A percentile compares a stretch with the other conserved stretches of the same genome.
Evolutionary conservation across 2,797 vertebrate genomes (phyloP).

Genomic region (Crocodylus rhombifer): DNA sequence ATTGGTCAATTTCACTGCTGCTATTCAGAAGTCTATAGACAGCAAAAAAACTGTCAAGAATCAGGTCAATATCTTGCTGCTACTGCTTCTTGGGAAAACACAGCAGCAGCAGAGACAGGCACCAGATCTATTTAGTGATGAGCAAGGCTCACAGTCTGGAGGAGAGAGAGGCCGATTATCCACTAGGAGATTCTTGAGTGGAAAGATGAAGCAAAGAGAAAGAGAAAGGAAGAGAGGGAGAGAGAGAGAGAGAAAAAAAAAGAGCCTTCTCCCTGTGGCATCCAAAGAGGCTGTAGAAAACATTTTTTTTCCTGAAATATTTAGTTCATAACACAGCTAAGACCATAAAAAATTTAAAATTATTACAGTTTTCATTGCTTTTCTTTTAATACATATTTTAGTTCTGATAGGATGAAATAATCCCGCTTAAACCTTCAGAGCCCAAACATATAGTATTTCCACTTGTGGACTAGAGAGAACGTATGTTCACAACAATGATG

Average conservation of each 20-base stretch:
- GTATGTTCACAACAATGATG: not conserved
- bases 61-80: not conserved
- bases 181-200: not conserved
- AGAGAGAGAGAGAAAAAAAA: too few relatives aligned
- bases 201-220: not conserved
- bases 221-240: not conserved
- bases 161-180: not conserved
- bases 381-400: too few relatives aligned
- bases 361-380: too few relatives aligned
- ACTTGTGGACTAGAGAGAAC: not conserved
- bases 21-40: not conserved
- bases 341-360: too few relatives aligned
- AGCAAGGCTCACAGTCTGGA: not conserved
- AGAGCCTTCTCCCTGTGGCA: too few relatives aligned
- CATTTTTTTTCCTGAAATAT: too few relatives aligned
- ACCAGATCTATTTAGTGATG: not conserved
- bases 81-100: not conserved
- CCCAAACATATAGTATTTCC: not conserved
- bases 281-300: too few relatives aligned
- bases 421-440: conserved; percentile 8
- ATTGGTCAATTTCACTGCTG: not conserved
- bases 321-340: too few relatives aligned
- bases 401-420: too few relatives aligned
- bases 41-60: conserved; percentile 15
- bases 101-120: not conserved